These are phyloP conservation scores for Mantis religiosa DNA, from an alignment of 2,888 invertebrate genomes.

Conservation along the genomic window DNA sequence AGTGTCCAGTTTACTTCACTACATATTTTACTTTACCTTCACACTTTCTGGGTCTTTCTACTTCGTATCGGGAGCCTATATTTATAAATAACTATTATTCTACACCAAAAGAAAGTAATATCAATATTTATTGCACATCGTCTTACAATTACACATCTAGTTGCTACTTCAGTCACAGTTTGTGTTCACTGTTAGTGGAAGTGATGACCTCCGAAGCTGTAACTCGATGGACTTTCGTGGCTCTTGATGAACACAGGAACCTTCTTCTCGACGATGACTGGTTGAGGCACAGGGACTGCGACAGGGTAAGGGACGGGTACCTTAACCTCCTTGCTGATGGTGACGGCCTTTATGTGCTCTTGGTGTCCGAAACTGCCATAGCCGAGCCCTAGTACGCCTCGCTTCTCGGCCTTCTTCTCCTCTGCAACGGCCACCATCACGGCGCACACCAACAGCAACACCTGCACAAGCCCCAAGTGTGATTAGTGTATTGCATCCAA, in stretches of 20 bases:
- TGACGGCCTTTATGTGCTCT: slow-evolving; percentile 35
- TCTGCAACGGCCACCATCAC: neutral
- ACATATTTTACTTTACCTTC: too few relatives aligned
- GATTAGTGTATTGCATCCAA: too few relatives aligned
- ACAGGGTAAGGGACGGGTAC: neutral
- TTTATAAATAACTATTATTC: too few relatives aligned
- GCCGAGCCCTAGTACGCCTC: neutral
- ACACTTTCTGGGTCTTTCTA: too few relatives aligned
- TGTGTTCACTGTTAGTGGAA: neutral
- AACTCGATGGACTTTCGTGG: neutral
- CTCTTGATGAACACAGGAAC: neutral
- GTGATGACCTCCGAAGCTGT: neutral
- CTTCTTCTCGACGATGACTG: neutral
- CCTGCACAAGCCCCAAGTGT: neutral
- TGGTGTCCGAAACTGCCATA: slow-evolving; percentile 24
- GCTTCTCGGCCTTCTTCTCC: neutral
- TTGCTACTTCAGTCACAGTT: too few relatives aligned
- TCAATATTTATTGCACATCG: too few relatives aligned
- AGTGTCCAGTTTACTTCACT: too few relatives aligned
- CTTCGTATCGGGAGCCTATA: too few relatives aligned
- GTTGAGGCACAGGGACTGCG: neutral
- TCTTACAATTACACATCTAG: too few relatives aligned
- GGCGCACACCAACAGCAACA: neutral
- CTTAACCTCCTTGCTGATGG: neutral
- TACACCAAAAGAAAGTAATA: too few relatives aligned